These are phyloP conservation scores for Papilio polytes DNA, from an alignment of 1,140 invertebrate genomes.

Conservation along the genomic window DNA sequence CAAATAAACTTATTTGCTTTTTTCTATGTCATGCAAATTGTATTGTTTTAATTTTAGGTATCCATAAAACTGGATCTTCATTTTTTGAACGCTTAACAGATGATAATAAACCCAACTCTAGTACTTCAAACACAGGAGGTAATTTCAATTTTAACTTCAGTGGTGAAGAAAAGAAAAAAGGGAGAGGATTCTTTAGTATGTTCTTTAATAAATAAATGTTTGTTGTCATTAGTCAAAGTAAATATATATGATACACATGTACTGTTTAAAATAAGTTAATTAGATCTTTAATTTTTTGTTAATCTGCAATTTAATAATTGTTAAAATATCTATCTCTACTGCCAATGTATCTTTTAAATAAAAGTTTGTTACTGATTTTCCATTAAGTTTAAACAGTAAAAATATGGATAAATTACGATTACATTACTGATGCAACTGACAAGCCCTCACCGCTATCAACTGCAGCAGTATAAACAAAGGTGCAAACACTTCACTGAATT, in stretches of 20 bases:
- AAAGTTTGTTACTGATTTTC: conserved; percentile 18
- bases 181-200: conserved; percentile 73
- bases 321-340: conserved; percentile 31
- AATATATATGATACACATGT: too few relatives aligned
- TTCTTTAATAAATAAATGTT: conserved; percentile 47
- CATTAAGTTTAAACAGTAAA: conserved; percentile 40
- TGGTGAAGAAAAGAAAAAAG: conserved; percentile 63
- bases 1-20: conserved; percentile 10
- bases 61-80: conserved; percentile 64
- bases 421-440: conserved; percentile 89
- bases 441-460: conserved; percentile 95
- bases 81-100: conserved; percentile 60
- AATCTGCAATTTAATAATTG: conserved; percentile 43
- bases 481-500: conserved; percentile 96
- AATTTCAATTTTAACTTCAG: conserved; percentile 74
- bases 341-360: conserved; percentile 34
- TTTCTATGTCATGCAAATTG: not conserved
- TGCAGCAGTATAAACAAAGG: conserved; percentile 96
- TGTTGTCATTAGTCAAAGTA: not conserved
- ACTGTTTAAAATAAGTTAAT: too few relatives aligned
- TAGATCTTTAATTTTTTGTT: too few relatives aligned
- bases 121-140: conserved; percentile 48
- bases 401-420: conserved; percentile 23
- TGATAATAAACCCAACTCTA: conserved; percentile 50
- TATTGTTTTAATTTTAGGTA: conserved; percentile 54